A percentile compares a stretch with the other conserved stretches of the same genome.
These are phyloP conservation scores for Eira barbara DNA, from an alignment of 2,113 vertebrate species.

Conservation along the genomic window DNA sequence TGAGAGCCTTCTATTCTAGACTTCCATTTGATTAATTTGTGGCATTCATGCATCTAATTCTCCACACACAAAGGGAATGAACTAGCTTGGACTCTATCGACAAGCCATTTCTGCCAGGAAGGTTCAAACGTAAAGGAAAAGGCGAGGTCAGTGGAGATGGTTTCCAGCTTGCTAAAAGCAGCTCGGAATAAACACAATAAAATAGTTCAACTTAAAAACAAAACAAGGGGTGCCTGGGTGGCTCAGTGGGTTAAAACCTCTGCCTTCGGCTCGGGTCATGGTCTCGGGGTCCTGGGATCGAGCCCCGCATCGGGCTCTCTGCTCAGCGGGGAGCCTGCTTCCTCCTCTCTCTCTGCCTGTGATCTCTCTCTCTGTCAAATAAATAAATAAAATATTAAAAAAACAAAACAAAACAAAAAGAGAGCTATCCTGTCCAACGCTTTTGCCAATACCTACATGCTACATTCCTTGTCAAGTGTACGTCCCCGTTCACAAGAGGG, in stretches of 20 bases:
- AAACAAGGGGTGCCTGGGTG: too few species aligned
- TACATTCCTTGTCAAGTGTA: neutral
- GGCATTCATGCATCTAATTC: slow-evolving; percentile 88
- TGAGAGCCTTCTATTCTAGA: slow-evolving; percentile 87
- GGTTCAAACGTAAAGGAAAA: slow-evolving; percentile 81
- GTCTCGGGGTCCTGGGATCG: too few species aligned
- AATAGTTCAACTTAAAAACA: slow-evolving; percentile 44
- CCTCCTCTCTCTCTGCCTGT: too few species aligned
- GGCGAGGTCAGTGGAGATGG: slow-evolving; percentile 58
- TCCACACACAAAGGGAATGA: slow-evolving; percentile 89
- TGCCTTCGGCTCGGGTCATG: too few species aligned
- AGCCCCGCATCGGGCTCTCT: too few species aligned
- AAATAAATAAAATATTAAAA: too few species aligned
- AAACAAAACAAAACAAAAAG: neutral
- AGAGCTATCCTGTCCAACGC: neutral
- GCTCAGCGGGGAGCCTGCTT: too few species aligned
- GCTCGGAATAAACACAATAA: neutral
- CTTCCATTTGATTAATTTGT: slow-evolving; percentile 95
- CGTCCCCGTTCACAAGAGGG: neutral
- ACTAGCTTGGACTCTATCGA: slow-evolving; percentile 90
- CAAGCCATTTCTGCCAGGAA: slow-evolving; percentile 84
- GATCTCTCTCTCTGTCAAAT: too few species aligned
- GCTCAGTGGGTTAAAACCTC: too few species aligned
- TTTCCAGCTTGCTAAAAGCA: slow-evolving; percentile 64
- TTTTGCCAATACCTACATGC: neutral